Base-by-base conservation (phyloP, 2,888 invertebrate species). In the Atrina japonica region DNA sequence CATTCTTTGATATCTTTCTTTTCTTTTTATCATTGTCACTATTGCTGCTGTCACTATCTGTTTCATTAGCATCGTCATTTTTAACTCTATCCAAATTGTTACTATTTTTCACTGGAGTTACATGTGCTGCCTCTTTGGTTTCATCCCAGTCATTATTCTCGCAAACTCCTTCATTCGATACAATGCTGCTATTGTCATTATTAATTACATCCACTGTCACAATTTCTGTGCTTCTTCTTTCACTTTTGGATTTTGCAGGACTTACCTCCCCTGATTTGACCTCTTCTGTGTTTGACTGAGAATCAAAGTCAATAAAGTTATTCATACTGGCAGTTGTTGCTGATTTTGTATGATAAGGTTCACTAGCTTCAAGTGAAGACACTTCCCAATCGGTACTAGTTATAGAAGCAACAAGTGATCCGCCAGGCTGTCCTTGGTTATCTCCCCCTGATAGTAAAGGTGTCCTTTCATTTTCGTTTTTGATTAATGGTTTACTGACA, bases 251-350 rank as follows among this genome's bases (percentile, higher is more conserved):
- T 18, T 23, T 49, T 11, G 21, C 21, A 9, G 25, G 25, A 18
- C 25, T 49, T 18, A 18, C 18, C 25, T 23, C 25, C 21, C 25
- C 25, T 49, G 49, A 9, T 49, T 11, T 35, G 35, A 35, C 23
- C n/a, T 23, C 23, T 30, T 56, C 40, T 56, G 56, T 21, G 41
- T 40, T 35, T 56, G n/a, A 40, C 30, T 56, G 40, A 1, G 76
- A 69, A 47, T 80, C 78, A 45, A 83, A 80, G 35, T 82, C 84
- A 3, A 80, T 66, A 49, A 76, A 86, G 63, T 86, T 86, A 45
- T 82, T 80, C 85, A 86, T 83, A 64, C 85, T 85, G 25, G 81
- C 72, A 5, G 86, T 77, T 70, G 27, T 72, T 59, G 63, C 69
- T 61, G 73, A 72, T 63, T 75, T 73, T 11, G 67, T 56, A 6